These are phyloP conservation scores for Pyralis farinalis DNA, from an alignment of 2,888 invertebrate species.

Conservation along the genomic window DNA sequence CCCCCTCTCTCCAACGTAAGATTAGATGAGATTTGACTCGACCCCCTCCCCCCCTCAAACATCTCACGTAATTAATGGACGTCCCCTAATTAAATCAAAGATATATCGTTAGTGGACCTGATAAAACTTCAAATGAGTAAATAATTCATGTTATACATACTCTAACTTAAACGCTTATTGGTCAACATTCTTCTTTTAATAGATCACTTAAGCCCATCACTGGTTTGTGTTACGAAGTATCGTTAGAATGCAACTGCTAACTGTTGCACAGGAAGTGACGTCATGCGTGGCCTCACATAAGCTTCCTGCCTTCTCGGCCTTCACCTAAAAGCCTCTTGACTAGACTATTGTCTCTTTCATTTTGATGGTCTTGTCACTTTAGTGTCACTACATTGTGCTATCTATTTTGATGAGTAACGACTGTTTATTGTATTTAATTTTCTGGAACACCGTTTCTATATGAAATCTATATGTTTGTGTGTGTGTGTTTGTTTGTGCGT, in stretches of 20 bases:
- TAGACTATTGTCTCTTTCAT: constrained; percentile 1
- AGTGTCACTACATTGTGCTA: too few relatives aligned
- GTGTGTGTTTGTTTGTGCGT: too few relatives aligned
- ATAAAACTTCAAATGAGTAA: not conserved
- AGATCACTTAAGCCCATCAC: constrained; percentile 40
- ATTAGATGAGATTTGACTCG: too few relatives aligned
- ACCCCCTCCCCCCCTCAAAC: too few relatives aligned
- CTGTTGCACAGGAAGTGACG: constrained; percentile 63
- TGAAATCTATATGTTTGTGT: too few relatives aligned
- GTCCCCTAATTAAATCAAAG: too few relatives aligned
- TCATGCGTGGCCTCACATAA: constrained; percentile 49
- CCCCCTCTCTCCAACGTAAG: too few relatives aligned
- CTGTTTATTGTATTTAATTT: too few relatives aligned
- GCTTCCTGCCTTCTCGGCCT: constrained; percentile 64
- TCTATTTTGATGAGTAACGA: too few relatives aligned
- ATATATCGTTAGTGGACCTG: too few relatives aligned
- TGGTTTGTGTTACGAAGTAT: constrained; percentile 51
- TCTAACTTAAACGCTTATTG: constrained; percentile 22
- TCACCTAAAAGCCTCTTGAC: constrained; percentile 57
- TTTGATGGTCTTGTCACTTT: not conserved
- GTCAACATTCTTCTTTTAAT: constrained; percentile 31
- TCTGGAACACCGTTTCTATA: too few relatives aligned
- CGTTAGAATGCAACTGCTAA: constrained; percentile 47
- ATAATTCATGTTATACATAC: not conserved
- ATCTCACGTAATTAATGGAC: too few relatives aligned